These are phyloP conservation scores for Brachypteracias leptosomus DNA, from an alignment of 2,113 vertebrate species.

Conservation along the genomic window DNA sequence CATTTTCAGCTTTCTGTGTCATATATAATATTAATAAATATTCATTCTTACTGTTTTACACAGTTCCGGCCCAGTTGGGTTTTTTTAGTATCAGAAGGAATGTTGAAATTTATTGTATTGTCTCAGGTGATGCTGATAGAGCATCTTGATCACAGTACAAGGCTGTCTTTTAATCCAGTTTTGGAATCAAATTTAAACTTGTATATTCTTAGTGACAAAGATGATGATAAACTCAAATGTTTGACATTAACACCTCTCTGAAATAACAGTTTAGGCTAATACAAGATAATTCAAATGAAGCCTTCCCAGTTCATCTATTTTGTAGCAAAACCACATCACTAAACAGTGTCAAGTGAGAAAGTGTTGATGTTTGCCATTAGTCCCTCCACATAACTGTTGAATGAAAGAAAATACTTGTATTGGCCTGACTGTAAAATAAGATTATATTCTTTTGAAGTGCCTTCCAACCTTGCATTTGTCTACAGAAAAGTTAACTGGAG, in stretches of 20 bases:
- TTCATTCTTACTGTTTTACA: background rate
- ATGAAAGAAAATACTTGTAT: background rate
- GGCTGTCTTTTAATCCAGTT: background rate
- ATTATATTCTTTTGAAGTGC: background rate
- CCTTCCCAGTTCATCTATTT: background rate
- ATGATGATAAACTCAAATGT: background rate
- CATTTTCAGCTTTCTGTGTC: background rate
- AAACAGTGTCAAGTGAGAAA: background rate
- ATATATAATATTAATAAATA: background rate
- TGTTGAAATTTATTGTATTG: background rate
- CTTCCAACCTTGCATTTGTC: background rate
- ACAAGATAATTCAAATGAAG: background rate
- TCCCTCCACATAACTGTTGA: background rate
- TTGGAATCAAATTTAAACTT: background rate
- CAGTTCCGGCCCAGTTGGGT: background rate
- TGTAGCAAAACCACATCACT: background rate
- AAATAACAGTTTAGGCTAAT: background rate
- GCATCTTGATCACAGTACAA: background rate
- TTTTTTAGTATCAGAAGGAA: background rate
- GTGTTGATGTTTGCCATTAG: background rate
- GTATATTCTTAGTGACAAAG: background rate
- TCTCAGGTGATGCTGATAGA: background rate
- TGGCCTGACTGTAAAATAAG: background rate
- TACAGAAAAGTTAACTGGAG: background rate
- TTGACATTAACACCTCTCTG: background rate